Conservation (phyloP, 1,140 invertebrate genomes). For the Pararge aegeria region DNA sequence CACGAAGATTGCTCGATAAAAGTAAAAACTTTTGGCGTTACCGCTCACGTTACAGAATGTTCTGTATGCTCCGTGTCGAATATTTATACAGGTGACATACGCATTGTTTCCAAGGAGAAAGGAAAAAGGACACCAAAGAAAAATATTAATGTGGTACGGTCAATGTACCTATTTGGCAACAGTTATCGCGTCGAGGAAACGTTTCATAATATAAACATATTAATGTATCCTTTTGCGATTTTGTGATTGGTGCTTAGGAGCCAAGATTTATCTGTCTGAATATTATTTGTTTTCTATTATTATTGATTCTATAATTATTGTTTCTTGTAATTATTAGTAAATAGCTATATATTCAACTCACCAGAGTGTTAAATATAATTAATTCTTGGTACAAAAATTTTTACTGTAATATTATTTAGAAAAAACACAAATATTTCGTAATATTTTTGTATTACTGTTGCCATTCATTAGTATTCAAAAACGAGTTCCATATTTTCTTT, state of each 20-base stretch:
- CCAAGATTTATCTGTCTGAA: no score
- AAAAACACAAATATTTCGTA: slow-evolving; percentile 5
- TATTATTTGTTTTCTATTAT: no score
- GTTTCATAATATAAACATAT: no score
- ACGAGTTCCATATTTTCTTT: slow-evolving; percentile 32
- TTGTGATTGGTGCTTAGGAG: background rate
- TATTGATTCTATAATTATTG: no score
- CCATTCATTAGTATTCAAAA: slow-evolving; percentile 25
- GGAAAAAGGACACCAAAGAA: slow-evolving; percentile 14
- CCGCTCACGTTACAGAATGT: slow-evolving; percentile 53
- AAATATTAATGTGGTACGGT: slow-evolving; percentile 16
- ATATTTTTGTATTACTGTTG: background rate
- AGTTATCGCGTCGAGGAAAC: background rate
- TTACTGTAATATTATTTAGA: no score
- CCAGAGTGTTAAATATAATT: no score
- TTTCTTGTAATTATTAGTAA: no score
- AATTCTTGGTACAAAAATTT: no score
- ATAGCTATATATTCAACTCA: no score
- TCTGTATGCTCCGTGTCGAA: slow-evolving; percentile 31
- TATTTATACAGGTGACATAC: slow-evolving; percentile 40
- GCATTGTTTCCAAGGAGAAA: slow-evolving; percentile 20
- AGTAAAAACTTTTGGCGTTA: slow-evolving; percentile 66
- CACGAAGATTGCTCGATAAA: slow-evolving; percentile 48
- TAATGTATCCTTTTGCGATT: no score
- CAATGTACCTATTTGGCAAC: background rate